Evolutionary conservation across 2,797 vertebrate genomes (phyloP).

Genomic region (Poeciliopsis paucimaculata): DNA sequence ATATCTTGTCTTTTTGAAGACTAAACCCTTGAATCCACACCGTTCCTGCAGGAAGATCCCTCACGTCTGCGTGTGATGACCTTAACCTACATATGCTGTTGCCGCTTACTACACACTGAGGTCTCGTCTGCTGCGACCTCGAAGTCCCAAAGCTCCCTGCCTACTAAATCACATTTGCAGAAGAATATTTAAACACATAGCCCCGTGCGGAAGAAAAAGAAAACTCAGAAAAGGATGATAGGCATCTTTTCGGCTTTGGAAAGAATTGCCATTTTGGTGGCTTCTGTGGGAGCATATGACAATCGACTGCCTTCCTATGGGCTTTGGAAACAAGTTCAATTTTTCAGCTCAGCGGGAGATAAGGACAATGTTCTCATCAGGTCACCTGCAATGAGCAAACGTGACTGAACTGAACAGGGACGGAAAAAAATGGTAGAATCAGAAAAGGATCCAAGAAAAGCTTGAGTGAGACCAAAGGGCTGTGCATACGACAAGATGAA

Average conservation of each 20-base stretch:
- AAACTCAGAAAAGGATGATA: slow-evolving; percentile 57
- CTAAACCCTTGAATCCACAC: background rate
- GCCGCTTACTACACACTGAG: slow-evolving; percentile 44
- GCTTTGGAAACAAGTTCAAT: slow-evolving; percentile 30
- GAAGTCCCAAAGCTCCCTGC: slow-evolving; percentile 59
- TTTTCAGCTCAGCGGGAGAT: slow-evolving; percentile 46
- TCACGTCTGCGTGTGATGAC: slow-evolving; percentile 48
- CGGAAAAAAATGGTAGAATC: background rate
- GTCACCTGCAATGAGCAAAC: slow-evolving; percentile 41
- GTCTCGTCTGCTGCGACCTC: slow-evolving; percentile 48
- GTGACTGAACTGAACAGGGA: slow-evolving; percentile 17
- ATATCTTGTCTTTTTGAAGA: background rate
- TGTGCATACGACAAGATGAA: slow-evolving; percentile 8
- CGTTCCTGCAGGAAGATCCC: slow-evolving; percentile 20
- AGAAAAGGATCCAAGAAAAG: slow-evolving; percentile 3
- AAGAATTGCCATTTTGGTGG: slow-evolving; percentile 44
- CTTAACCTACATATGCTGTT: slow-evolving; percentile 51
- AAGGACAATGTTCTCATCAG: slow-evolving; percentile 52
- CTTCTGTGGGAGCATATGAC: slow-evolving; percentile 44
- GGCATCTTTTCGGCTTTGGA: slow-evolving; percentile 54
- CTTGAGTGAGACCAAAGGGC: background rate
- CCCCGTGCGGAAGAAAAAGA: slow-evolving; percentile 47
- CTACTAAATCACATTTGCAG: slow-evolving; percentile 73
- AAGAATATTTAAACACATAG: slow-evolving; percentile 66
- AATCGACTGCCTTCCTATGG: slow-evolving; percentile 38